Evolutionary conservation across 2,797 vertebrate genomes (phyloP).

Genomic region (Sebastes hubbsi): DNA sequence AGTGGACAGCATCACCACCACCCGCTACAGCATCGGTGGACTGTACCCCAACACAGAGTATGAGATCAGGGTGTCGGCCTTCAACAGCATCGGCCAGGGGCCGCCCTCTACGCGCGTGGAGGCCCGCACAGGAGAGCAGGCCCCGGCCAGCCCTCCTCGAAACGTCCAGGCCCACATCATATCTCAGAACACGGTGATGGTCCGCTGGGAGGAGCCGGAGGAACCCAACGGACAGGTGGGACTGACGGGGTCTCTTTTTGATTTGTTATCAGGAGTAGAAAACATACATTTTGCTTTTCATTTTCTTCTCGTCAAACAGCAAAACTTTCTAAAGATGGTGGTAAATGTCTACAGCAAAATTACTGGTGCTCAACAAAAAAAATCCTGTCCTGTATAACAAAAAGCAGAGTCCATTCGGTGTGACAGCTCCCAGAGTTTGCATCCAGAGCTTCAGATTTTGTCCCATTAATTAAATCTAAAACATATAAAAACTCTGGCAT

Average conservation of each 20-base stretch:
- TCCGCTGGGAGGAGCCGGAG: conserved; percentile 98
- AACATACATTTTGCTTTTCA: not conserved
- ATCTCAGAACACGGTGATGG: conserved; percentile 93
- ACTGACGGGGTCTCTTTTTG: not conserved
- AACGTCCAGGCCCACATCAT: conserved; percentile 96
- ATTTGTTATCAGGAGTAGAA: not conserved
- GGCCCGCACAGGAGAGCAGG: conserved; percentile 95
- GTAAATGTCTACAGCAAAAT: not conserved
- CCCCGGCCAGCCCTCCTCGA: conserved; percentile 92
- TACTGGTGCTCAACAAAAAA: not conserved
- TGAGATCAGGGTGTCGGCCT: conserved; percentile 95
- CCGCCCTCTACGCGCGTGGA: conserved; percentile 92
- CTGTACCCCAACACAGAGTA: conserved; percentile 98
- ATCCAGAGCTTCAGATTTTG: not conserved
- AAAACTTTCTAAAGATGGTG: not conserved
- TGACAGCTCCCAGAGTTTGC: not conserved
- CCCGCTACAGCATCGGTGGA: conserved; percentile 97
- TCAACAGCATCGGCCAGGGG: conserved; percentile 97
- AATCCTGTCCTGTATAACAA: not conserved
- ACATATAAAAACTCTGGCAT: not conserved
- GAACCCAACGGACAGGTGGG: conserved; percentile 95
- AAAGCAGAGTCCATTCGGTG: not conserved
- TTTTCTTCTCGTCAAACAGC: not conserved
- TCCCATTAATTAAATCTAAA: not conserved
- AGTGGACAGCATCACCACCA: conserved; percentile 97